Evolutionary conservation across 2,797 vertebrate genomes (phyloP), one percentile per base, ranked within the genome.

Genomic region (Chloroceryle inda): DNA sequence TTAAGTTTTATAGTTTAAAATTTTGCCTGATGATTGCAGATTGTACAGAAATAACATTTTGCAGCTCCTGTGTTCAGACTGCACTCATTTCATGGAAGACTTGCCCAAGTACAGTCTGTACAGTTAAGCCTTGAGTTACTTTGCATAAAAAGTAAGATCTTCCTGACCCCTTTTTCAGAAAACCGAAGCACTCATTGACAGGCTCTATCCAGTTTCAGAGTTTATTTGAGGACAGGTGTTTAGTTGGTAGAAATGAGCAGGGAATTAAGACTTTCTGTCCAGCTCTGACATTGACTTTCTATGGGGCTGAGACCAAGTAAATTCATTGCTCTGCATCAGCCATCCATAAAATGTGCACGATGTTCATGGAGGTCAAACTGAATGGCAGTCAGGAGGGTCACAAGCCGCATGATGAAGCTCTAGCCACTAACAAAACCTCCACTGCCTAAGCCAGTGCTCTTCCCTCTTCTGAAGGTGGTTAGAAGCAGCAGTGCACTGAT

Each of bases 21-120:
- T 72, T 93, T 86, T 89, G 62, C 35, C 62, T 75, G 45, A 66
- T 80, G 56, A 44, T 59, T 92, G 53, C 27, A 59, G 40, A 40
- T 66, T 61, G 53, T 63, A 68, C 73, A 75, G 88, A 93, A 93
- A 38, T 92, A 88, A 78, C 62, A 78, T 93, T 62, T 80, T 88
- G 58, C 58, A 86, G 49, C 74, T 93, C 73, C 37, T 64, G 49
- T 77, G 56, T 86, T 95, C 69, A 72, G 45, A 19, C 50, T 59
- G 49, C 45, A 42, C 21, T 90, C 35, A 20, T 78, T 71, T 64
- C 78, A 68, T 86, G 50, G 45, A 78, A 78, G 27, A 40, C 53
- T 82, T 95, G 35, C 58, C 35, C 12, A 2, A 78, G 62, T 90
- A 86, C 74, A 78, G 53, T 62, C 62, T 89, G 92, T 91, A 47